Percentiles rank a stretch among this genome's conserved stretches.
Evolutionary conservation across 1,140 invertebrate genomes (phyloP).

Genomic region (Stenopsyche tienmushanensis): DNA sequence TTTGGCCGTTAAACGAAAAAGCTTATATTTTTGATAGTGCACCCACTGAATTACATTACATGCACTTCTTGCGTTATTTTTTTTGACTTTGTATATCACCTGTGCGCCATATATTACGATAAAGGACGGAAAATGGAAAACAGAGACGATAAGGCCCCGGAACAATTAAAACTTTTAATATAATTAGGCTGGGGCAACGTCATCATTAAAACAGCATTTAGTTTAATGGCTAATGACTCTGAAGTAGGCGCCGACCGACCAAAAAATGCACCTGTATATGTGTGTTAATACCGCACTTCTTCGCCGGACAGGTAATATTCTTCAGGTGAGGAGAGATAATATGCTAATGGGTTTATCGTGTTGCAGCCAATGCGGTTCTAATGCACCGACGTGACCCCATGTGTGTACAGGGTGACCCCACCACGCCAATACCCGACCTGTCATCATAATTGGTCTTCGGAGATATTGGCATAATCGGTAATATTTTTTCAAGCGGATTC

Average conservation of each 20-base stretch:
- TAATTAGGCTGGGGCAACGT: constrained; percentile 2
- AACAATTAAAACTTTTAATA: constrained; percentile 16
- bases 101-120: no score
- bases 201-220: constrained; percentile 4
- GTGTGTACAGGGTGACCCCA: background rate
- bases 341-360: constrained; percentile 40
- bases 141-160: background rate
- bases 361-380: constrained; percentile 28
- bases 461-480: no score
- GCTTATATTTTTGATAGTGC: no score
- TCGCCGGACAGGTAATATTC: constrained; percentile 17
- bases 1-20: no score
- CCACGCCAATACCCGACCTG: no score
- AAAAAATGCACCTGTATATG: constrained; percentile 8
- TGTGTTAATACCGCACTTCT: constrained; percentile 2
- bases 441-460: no score
- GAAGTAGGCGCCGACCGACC: constrained; percentile 2
- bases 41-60: no score
- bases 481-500: no score
- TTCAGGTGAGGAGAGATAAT: constrained; percentile 27
- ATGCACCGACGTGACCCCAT: constrained; percentile 29
- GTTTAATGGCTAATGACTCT: background rate
- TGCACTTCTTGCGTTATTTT: no score
- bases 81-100: no score
- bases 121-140: background rate